phyloP scores from a whole-genome alignment of 2,113 vertebrate genomes.

The Potamarius usumacintae region DNA sequence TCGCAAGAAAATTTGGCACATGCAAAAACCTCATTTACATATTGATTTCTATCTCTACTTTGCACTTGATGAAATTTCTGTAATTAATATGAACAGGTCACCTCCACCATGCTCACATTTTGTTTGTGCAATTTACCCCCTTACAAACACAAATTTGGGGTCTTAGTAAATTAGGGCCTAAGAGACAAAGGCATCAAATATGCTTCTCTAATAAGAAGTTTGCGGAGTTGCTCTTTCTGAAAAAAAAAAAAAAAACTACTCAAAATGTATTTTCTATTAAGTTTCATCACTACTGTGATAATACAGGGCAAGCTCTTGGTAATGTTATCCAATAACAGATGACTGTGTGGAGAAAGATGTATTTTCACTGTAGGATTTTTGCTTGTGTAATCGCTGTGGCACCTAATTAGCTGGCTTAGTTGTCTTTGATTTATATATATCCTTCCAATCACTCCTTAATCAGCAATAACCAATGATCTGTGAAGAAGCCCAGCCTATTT shows the following conservation, averaged over 20 bases:
- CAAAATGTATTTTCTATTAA: background rate
- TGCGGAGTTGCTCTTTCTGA: background rate
- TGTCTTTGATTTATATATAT: constrained; percentile 72
- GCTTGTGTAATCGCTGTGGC: constrained; percentile 64
- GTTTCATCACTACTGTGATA: constrained; percentile 19
- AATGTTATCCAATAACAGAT: constrained; percentile 55
- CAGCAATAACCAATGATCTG: constrained; percentile 68
- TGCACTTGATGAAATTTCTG: background rate
- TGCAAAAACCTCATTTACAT: background rate
- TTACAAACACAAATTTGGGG: background rate
- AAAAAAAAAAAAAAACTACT: background rate
- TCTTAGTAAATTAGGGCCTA: background rate
- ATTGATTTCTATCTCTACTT: background rate
- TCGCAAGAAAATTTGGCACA: background rate
- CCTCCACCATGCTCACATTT: background rate
- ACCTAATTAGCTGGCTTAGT: constrained; percentile 72
- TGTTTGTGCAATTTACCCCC: background rate
- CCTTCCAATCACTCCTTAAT: constrained; percentile 69
- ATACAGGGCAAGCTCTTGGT: constrained; percentile 45
- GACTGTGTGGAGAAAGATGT: constrained; percentile 61
- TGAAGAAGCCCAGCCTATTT: constrained; percentile 64
- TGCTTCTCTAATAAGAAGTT: background rate
- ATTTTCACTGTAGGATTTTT: constrained; percentile 61
- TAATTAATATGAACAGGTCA: background rate
- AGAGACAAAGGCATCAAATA: background rate